Evolutionary conservation across 2,888 invertebrate genomes (phyloP), one percentile per base, ranked within the genome.

Genomic region (Drosophila austrosaltans): DNA sequence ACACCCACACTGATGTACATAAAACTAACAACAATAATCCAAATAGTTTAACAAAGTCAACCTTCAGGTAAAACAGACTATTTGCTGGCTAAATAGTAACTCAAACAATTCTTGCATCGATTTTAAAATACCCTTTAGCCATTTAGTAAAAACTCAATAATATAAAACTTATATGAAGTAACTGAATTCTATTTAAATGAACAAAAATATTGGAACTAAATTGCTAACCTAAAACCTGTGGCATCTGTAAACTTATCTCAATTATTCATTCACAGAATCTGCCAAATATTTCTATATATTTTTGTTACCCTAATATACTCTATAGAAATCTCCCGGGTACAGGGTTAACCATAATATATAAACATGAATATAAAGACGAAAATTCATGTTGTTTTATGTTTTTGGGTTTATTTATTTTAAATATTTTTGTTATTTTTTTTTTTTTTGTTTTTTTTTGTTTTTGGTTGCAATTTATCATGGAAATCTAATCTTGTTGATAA

Each of bases 61-160:
- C 88, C 88, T 82, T 82, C 82, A 72, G 67, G 69, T 65, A 70
- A 69, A 65, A 63, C 69, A 72, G 20, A 39, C 39, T 22, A 62
- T 76, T 66, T 69, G 40, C 57, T 69, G 58, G 60, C 66, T 53
- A 69, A 64, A 74, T 71, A 73, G 53, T 54, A 69, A 63, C 20
- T 57, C 25, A 57, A 57, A 1, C 5, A 12, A 39, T 3, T 5
- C 10, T 25, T 1, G 12, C 2, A 4, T 48, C 48, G 25, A 12
- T 3, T 48, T 25, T 1, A 0, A 10, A 2, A 10, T 48, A 25
- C 48, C 48, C 48, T 48, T 4, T 25, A 44, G 0, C 20, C 16
- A 30, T 6, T 28, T 28, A n/a, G 20, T 20, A 16, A 44, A 42
- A 5, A n/a, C n/a, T 28, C 28, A 28, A 28, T 28, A 28, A 28